Base-by-base conservation (phyloP, 2,113 vertebrate species). In the Holacanthus passer region DNA sequence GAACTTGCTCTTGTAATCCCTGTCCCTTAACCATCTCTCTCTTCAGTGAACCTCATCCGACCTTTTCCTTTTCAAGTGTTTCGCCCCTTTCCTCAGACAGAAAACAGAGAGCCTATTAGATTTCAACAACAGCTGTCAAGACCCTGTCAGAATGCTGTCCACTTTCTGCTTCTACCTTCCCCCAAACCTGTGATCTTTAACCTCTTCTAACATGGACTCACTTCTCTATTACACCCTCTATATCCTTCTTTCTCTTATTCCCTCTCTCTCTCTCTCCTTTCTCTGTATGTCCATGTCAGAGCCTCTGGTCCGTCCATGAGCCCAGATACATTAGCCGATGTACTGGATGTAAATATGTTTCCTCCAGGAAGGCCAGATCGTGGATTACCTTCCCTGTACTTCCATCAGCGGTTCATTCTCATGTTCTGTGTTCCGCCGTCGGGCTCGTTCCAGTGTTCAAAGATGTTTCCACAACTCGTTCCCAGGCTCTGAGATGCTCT, bases 311-410 rank as follows among this genome's bases (percentile, higher is more conserved):
- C 60, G 83, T 91, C 71, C 82, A 75, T 90, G 88, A 92, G 81
- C 84, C 85, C 87, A 82, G 75, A 90, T 81, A 74, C 73, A 85
- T 79, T 72, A 89, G 87, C 79, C 83, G 82, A 84, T 85, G 70
- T 82, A 73, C 82, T 90, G 89, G 92, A 87, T 94, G 91, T 94
- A 93, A 91, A 93, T 94, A 94, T 83, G 87, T 83, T 88, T 82
- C 77, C 87, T 84, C 27, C 73, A 76, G 78, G 78, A 83, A 85
- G 53, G 78, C 59, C 83, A 79, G 70, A 82, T 82, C 81, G 79
- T 81, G 77, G 86, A 88, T 84, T 41, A 20, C 37, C 27, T 73
- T 75, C 41, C 66, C 69, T 64, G 78, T 75, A 75, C 67, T 53
- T 81, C 48, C 70, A 77, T 85, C 77, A 76, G 69, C 68, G 1